A percentile compares a stretch with the other conserved stretches of the same genome.
phyloP scores from a whole-genome alignment of 1,140 invertebrate genomes.

The Neotoxoptera formosana region DNA sequence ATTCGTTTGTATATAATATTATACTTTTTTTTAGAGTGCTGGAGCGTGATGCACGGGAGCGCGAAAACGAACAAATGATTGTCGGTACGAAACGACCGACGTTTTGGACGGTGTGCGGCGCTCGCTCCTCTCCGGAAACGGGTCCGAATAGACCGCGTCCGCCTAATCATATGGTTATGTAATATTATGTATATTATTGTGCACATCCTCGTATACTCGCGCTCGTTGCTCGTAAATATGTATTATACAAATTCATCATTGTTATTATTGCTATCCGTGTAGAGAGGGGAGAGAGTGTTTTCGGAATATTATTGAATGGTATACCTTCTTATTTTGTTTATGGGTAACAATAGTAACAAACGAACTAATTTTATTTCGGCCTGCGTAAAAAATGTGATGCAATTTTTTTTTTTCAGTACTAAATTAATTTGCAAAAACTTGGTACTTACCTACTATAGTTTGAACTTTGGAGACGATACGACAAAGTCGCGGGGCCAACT shows the following conservation, averaged over 20 bases:
- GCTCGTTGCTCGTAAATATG: background rate
- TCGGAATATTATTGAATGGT: background rate
- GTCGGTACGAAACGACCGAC: background rate
- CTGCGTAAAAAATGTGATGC: too few relatives aligned
- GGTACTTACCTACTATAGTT: too few relatives aligned
- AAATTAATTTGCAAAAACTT: too few relatives aligned
- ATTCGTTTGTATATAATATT: background rate
- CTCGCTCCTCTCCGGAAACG: background rate
- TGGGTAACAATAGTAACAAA: background rate
- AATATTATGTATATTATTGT: background rate
- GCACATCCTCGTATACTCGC: background rate
- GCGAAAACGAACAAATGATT: background rate
- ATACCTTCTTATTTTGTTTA: background rate
- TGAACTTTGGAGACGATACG: too few relatives aligned
- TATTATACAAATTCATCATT: background rate
- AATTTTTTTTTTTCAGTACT: too few relatives aligned
- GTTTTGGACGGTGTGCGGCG: background rate
- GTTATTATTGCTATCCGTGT: background rate
- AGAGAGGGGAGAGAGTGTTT: background rate
- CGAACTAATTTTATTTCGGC: too few relatives aligned
- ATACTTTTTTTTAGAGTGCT: background rate
- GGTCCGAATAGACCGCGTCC: background rate
- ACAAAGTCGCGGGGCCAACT: too few relatives aligned
- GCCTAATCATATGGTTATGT: background rate
- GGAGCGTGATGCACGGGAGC: background rate